Percentiles rank a stretch among this genome's conserved stretches.
phyloP scores from a whole-genome alignment of 2,113 vertebrate species.

The Macquaria ambigua region DNA sequence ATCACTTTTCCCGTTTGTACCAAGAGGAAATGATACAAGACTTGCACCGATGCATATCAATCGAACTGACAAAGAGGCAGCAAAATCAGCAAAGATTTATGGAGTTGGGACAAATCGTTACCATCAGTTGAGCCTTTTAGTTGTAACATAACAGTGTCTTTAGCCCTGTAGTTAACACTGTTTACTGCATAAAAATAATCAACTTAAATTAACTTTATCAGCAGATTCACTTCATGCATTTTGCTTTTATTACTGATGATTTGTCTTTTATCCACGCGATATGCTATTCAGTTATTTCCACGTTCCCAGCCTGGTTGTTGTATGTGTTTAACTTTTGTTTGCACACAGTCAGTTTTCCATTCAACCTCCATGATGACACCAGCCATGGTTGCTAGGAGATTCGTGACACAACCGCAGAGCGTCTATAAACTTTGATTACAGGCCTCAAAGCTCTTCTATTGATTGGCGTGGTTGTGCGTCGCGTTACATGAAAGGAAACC shows the following conservation, averaged over 20 bases:
- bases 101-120: no score
- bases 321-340: constrained; percentile 3
- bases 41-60: no score
- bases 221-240: neutral
- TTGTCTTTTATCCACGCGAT: neutral
- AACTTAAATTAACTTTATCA: neutral
- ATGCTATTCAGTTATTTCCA: neutral
- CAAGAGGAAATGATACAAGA: no score
- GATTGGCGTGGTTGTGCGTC: constrained; percentile 14
- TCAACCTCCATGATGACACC: neutral
- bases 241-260: neutral
- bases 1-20: no score
- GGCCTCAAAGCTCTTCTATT: constrained; percentile 51
- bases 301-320: neutral
- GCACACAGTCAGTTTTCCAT: constrained; percentile 3
- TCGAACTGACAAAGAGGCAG: no score
- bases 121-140: neutral
- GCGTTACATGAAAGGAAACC: constrained; percentile 55
- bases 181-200: neutral
- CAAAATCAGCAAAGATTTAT: no score
- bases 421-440: constrained; percentile 38
- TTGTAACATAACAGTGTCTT: neutral
- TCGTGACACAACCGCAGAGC: constrained; percentile 7
- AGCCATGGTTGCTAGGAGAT: constrained; percentile 44
- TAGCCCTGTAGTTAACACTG: neutral